Percentiles rank a stretch among this genome's conserved stretches.
Conservation (phyloP, 2,888 invertebrate genomes). For the Xestia xanthographa region DNA sequence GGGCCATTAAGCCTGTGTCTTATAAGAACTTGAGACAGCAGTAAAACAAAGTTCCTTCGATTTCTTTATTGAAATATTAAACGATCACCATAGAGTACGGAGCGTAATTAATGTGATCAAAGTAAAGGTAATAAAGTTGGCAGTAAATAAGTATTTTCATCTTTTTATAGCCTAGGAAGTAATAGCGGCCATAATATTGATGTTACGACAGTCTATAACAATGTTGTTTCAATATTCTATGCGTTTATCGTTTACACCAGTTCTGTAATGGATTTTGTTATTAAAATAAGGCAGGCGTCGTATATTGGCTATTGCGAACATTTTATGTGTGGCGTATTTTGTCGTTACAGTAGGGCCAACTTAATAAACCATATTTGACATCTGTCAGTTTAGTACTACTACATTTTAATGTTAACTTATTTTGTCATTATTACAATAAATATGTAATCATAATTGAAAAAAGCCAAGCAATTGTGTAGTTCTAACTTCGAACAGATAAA, state of each 20-base stretch:
- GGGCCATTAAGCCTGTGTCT: conserved; percentile 27
- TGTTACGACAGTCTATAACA: conserved; percentile 74
- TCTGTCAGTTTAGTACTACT: no score
- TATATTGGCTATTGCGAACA: conserved; percentile 47
- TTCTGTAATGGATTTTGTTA: conserved; percentile 55
- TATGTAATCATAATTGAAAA: no score
- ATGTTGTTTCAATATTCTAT: conserved; percentile 75
- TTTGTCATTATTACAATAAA: no score
- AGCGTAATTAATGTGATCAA: conserved; percentile 79
- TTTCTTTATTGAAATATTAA: conserved; percentile 76
- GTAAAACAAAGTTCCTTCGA: conserved; percentile 66
- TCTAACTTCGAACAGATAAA: no score
- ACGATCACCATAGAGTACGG: conserved; percentile 72
- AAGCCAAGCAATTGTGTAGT: no score
- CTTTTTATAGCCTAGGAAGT: conserved; percentile 77
- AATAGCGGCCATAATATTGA: conserved; percentile 73
- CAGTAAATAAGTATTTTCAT: conserved; percentile 81
- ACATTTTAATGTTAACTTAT: no score
- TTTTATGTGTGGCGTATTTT: conserved; percentile 39
- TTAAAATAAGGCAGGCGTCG: conserved; percentile 51
- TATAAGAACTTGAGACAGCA: conserved; percentile 34
- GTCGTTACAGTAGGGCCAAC: background rate
- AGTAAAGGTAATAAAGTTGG: conserved; percentile 78
- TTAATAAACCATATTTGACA: no score
- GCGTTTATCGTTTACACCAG: conserved; percentile 73